Evolutionary conservation across 2,797 vertebrate genomes (phyloP), one percentile per base, ranked within the genome.

Genomic region (Neosilurus hyrtlii): DNA sequence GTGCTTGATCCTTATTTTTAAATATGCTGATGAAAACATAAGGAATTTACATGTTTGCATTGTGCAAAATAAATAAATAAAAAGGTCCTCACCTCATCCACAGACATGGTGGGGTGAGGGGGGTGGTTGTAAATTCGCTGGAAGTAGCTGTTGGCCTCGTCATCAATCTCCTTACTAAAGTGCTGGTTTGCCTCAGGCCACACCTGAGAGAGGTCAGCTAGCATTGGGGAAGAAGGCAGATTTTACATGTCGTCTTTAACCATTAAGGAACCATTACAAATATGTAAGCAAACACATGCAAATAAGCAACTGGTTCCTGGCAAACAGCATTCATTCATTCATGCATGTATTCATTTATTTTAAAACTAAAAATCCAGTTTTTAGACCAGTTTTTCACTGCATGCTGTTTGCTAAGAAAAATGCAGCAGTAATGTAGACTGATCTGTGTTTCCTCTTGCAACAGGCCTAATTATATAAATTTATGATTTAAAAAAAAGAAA

Each of bases 101-200:
- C 98, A 91, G 98, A 99, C 98, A 99, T 99, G 24, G 98, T 99
- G 0, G 98, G 98, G 89, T 99, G 97, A 77, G 98, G 98, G 59
- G 98, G 98, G 79, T 99, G 98, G 94, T 99, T 99, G 94, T 99
- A 99, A 90, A 99, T 99, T 59, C 98, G 95, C 88, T 99, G 98
- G 90, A 99, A 99, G 92, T 99, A 99, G 92, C 98, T 99, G 93
- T 99, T 99, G 86, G 98, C 98, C 93, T 99, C 98, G 59, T 99
- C 98, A 65, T 99, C 98, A 61, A 99, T 99, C 93, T 99, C 98
- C 93, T 99, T 99, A 93, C 96, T 99, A 96, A 99, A 99, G 96
- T 99, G 96, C 97, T 99, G 98, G 92, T 99, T 99, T 92, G 97
- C 97, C 92, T 99, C 97, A 63, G 98, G 98, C 98, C 98, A 99